These are phyloP conservation scores for Hipposideros larvatus DNA, from an alignment of 2,797 vertebrate species.

Conservation along the genomic window DNA sequence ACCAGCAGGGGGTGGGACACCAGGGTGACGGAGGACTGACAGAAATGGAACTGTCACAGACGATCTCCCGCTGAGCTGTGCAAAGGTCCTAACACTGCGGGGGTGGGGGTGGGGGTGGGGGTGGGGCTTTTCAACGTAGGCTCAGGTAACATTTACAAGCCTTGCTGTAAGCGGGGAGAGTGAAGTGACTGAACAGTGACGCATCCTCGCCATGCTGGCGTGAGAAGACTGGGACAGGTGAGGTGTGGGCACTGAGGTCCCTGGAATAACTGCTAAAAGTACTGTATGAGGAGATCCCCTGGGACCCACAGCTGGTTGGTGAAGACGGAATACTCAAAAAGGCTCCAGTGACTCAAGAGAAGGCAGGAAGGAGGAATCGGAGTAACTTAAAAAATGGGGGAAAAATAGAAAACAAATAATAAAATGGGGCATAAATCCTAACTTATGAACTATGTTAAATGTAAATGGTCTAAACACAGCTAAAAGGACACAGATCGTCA, in stretches of 20 bases:
- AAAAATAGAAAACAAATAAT: too few relatives aligned
- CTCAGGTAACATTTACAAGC: neutral
- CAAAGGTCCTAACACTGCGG: fast-evolving
- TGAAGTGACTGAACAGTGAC: fast-evolving
- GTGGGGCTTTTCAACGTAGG: neutral
- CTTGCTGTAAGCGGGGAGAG: neutral
- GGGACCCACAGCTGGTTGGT: neutral
- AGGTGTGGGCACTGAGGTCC: neutral
- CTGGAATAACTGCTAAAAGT: neutral
- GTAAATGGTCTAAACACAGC: neutral
- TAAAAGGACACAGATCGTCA: neutral
- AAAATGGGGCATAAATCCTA: too few relatives aligned
- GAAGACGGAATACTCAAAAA: neutral
- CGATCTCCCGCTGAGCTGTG: neutral
- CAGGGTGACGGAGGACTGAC: fast-evolving
- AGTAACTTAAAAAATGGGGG: neutral
- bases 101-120: neutral
- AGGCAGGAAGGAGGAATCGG: neutral
- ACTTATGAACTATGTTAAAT: fast-evolving
- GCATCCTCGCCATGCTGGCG: neutral
- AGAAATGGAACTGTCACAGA: fast-evolving
- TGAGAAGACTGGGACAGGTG: neutral
- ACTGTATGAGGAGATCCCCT: neutral
- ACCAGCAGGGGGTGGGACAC: neutral
- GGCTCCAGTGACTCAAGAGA: neutral